Evolutionary conservation across 1,140 invertebrate species (phyloP), one percentile per base, ranked within the genome.

Genomic region (Drosophila nannoptera): DNA sequence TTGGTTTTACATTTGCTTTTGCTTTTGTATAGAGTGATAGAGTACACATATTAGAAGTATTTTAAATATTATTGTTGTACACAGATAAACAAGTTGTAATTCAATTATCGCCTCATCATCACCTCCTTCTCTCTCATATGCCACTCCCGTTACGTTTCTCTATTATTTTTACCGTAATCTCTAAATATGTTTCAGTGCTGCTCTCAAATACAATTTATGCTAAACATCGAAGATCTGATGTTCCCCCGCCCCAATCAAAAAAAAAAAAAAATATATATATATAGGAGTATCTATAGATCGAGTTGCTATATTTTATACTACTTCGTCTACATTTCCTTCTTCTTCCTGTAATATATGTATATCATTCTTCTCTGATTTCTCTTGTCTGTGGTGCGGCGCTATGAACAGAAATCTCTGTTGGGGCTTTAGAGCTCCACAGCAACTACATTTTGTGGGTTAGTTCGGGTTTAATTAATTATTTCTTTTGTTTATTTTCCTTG

Each of bases 21-120:
- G 12, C 35, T 67, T 58, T 46, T 67, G 42, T 82, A 69, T 78
- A 78, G 75, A 82, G 72, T 80, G 66, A 16, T 66, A 84, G 22
- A 22, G 75, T 84, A 83, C 78, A 84, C 81, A 86, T 84, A 75
- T 70, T 73, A 74, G 80, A 84, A 86, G 76, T 86, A 84, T 78
- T 40, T 80, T 80, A 68, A 73, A 73, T 83, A 80, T 84, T 84
- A 84, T 84, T 84, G 80, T 84, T 84, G 77, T 80, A 84, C 80
- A 84, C 80, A 84, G 81, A 86, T 84, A 84, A 84, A 84, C 80
- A 86, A 84, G 74, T 86, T 80, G 22, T 74, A 43, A 76, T 73
- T 84, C 72, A 65, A 72, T 77, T 86, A 86, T 80, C 69, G 58
- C 29, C 53, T 60, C n/a, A n/a, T n/a, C n/a, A n/a, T 61, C 5